Evolutionary conservation across 1,140 invertebrate genomes (phyloP).

Genomic region (Lanistes nyassanus): DNA sequence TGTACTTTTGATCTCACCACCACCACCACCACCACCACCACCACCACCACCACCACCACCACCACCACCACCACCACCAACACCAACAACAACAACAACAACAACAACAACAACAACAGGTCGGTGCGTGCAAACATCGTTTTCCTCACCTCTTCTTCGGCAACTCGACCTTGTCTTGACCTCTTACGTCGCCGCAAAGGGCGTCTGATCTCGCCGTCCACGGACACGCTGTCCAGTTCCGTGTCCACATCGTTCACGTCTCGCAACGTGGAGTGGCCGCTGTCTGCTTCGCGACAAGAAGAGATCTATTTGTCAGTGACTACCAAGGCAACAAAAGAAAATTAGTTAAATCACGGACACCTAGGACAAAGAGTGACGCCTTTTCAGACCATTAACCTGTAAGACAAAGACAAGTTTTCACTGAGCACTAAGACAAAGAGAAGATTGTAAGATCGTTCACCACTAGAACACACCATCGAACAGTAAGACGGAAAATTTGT

Average conservation of each 20-base stretch:
- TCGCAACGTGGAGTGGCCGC: conserved; percentile 66
- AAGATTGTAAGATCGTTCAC: too few relatives aligned
- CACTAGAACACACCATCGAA: too few relatives aligned
- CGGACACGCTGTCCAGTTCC: conserved; percentile 38
- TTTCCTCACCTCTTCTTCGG: conserved; percentile 29
- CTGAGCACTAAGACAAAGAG: too few relatives aligned
- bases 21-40: neutral
- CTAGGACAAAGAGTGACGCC: too few relatives aligned
- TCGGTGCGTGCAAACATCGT: too few relatives aligned
- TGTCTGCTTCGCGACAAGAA: conserved; percentile 55
- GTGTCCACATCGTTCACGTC: conserved; percentile 60
- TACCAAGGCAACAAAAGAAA: too few relatives aligned
- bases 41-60: neutral
- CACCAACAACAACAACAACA: neutral
- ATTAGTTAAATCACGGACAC: too few relatives aligned
- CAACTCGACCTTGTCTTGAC: conserved; percentile 11
- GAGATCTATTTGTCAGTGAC: too few relatives aligned
- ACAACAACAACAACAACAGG: too few relatives aligned
- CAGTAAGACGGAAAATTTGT: too few relatives aligned
- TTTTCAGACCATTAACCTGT: too few relatives aligned
- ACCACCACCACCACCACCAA: neutral
- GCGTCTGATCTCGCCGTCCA: conserved; percentile 21
- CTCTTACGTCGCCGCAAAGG: neutral
- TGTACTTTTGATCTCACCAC: neutral
- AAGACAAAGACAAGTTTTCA: too few relatives aligned